Percentiles rank a stretch among this genome's conserved stretches.
phyloP scores from a whole-genome alignment of 2,888 invertebrate genomes.

The Teleogryllus oceanicus region DNA sequence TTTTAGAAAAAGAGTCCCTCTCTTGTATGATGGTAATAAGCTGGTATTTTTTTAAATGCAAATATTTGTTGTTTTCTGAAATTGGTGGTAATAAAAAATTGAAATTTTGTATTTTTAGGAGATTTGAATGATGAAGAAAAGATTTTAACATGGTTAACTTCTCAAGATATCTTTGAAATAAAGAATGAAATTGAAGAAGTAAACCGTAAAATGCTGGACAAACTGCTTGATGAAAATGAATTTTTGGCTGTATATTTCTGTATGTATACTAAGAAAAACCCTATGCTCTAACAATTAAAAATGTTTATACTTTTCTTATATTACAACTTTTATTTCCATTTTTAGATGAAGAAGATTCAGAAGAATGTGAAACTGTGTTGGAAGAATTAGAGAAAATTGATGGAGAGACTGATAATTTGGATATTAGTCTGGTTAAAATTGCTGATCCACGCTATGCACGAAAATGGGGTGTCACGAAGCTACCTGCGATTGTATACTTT shows the following conservation, averaged over 20 bases:
- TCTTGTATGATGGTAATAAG: slow-evolving; percentile 70
- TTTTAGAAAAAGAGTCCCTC: slow-evolving; percentile 77
- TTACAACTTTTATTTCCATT: slow-evolving; percentile 37
- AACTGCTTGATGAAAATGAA: slow-evolving; percentile 89
- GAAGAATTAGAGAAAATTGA: slow-evolving; percentile 90
- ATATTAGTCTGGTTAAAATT: slow-evolving; percentile 93
- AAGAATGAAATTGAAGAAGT: slow-evolving; percentile 97
- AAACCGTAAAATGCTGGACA: slow-evolving; percentile 93
- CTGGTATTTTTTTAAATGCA: too few species aligned
- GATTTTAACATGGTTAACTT: slow-evolving; percentile 84
- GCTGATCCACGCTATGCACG: slow-evolving; percentile 85
- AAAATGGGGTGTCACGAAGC: slow-evolving; percentile 89
- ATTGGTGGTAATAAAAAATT: background rate
- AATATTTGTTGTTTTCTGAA: background rate
- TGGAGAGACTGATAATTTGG: slow-evolving; percentile 89
- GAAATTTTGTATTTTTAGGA: slow-evolving; percentile 46
- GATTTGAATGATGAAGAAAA: slow-evolving; percentile 83
- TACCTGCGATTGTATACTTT: slow-evolving; percentile 89
- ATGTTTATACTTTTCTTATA: background rate
- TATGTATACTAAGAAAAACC: slow-evolving; percentile 54
- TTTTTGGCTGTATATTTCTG: slow-evolving; percentile 94
- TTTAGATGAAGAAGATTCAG: slow-evolving; percentile 74
- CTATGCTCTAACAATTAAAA: slow-evolving; percentile 21
- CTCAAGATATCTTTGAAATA: slow-evolving; percentile 90
- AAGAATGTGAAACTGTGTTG: slow-evolving; percentile 76